Evolutionary conservation across 2,888 invertebrate species (phyloP), one percentile per base, ranked within the genome.

Genomic region (Lasioglossum lativentre): DNA sequence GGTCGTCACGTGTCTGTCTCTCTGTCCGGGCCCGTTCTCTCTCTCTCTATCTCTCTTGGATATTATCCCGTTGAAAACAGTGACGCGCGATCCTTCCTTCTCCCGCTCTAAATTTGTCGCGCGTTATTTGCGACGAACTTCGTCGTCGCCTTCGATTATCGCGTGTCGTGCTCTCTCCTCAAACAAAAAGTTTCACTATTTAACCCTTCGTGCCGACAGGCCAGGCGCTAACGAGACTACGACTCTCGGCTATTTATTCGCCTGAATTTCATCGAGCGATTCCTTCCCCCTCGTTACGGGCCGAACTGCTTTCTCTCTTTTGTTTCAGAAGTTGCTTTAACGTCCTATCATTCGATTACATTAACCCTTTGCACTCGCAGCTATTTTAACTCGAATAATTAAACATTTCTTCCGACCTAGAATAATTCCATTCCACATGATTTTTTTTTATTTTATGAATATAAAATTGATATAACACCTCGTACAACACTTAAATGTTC

Each of bases 81-180:
- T n/a, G n/a, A n/a, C n/a, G n/a, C n/a, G n/a, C n/a, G n/a, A n/a
- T n/a, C n/a, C n/a, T n/a, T n/a, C n/a, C n/a, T 63, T 63, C 63
- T 63, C 63, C 27, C 63, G 63, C 63, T 63, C 52, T 68, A 68
- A 80, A 70, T 80, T 52, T 19, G 19, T 23, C 30, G 12, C 5
- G 16, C 30, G 63, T 63, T 42, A 30, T 30, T 63, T 63, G 63
- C 75, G 42, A 63, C 30, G 27, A 40, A 73, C 27, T 73, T 45
- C 23, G 47, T 34, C 47, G 72, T 73, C 75, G 38, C 40, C 70
- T 34, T 70, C 70, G 70, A 70, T 68, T 34, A 68, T 38, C 70
- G 38, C 38, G 30, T 63, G 63, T 63, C 63, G 63, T 16, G 63
- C 63, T n/a, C 52, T 52, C 63, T 63, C 30, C 27, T 30, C 63